phyloP scores from a whole-genome alignment of 2,888 invertebrate genomes.

The Disparrhopalites patrizii region DNA sequence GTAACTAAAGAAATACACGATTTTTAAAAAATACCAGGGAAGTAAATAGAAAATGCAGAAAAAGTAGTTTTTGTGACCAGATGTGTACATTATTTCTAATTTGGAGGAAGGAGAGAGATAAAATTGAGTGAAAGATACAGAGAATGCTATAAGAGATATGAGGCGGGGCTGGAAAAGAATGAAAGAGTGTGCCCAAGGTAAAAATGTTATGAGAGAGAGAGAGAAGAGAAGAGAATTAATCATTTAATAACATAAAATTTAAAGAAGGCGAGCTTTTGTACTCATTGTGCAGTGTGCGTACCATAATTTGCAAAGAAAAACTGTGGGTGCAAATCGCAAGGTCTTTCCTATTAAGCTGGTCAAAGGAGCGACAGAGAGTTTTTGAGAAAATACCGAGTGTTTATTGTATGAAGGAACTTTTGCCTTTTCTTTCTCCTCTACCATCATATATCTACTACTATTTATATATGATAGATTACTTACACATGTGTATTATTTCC shows the following conservation, averaged over 20 bases:
- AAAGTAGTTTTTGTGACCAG: background rate
- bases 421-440: background rate
- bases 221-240: constrained; percentile 18
- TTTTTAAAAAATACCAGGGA: background rate
- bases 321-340: constrained; percentile 23
- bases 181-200: constrained; percentile 19
- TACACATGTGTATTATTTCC: background rate
- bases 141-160: background rate
- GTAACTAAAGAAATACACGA: background rate
- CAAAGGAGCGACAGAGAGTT: constrained; percentile 17
- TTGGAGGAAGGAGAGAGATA: background rate
- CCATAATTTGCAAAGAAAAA: constrained; percentile 21
- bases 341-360: constrained; percentile 26
- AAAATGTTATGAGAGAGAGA: constrained; percentile 14
- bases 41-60: background rate
- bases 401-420: background rate
- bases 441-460: background rate
- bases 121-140: background rate
- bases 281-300: constrained; percentile 12
- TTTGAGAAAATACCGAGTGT: constrained; percentile 13
- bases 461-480: background rate
- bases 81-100: background rate
- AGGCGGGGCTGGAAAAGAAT: constrained; percentile 12
- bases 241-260: constrained; percentile 25
- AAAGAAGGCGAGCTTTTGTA: constrained; percentile 23